phyloP scores from a whole-genome alignment of 2,888 invertebrate species.

The Agrochola macilenta region DNA sequence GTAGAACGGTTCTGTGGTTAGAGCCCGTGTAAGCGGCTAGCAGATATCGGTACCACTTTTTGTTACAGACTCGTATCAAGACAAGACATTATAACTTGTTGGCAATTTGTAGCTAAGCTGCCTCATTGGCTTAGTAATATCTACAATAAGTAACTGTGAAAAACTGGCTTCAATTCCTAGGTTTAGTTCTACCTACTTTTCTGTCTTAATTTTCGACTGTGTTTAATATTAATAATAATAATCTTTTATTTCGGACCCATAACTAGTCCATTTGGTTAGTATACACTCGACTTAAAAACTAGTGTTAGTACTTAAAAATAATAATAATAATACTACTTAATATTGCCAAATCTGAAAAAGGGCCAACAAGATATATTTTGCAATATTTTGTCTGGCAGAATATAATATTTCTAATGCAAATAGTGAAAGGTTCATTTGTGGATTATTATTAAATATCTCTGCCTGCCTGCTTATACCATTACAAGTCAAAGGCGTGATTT shows the following conservation, averaged over 20 bases:
- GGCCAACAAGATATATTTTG: not conserved
- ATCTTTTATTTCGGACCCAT: no score
- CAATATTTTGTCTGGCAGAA: not conserved
- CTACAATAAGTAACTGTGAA: not conserved
- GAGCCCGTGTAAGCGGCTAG: not conserved
- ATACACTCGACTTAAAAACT: no score
- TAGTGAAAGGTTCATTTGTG: not conserved
- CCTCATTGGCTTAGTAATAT: not conserved
- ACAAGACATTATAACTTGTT: slow-evolving; percentile 31
- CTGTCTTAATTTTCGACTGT: no score
- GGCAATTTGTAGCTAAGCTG: slow-evolving; percentile 1
- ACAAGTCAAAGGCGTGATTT: not conserved
- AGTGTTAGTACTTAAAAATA: no score
- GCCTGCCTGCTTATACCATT: not conserved
- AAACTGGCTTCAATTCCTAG: not conserved
- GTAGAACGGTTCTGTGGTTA: not conserved
- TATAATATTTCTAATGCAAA: not conserved
- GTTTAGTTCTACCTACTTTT: not conserved
- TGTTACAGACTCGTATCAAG: slow-evolving; percentile 3
- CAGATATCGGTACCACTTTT: slow-evolving; percentile 18
- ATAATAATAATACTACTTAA: no score
- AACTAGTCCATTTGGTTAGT: no score
- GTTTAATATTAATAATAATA: no score
- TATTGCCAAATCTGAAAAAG: not conserved
- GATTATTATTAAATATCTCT: no score